Base-by-base conservation (phyloP, 2,797 vertebrate genomes). In the Myotis daubentonii region DNA sequence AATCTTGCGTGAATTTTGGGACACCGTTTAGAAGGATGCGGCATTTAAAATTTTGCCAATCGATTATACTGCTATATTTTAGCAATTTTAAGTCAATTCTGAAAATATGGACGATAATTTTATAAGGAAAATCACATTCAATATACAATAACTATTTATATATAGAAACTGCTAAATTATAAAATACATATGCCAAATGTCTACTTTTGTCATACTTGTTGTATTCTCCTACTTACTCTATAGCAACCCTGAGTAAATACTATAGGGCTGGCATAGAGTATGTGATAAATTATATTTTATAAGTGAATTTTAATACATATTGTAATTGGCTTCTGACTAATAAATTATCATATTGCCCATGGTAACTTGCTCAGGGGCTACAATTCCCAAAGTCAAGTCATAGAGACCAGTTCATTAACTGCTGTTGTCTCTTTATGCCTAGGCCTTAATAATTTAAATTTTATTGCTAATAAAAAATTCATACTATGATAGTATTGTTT, bases 41-140 rank as follows among this genome's bases (percentile, higher is more conserved):
- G 28, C 0, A 57, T 94, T 65, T 5, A 17, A 94, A 75, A 13
- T 47, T 72, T 62, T 78, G 30, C 57, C 28, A 87, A 72, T 87
- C 23, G 65, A 30, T 87, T 25, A 47, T 12, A 78, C 4, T 8
- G 2, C 1, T 82, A 23, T 71, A 44, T 57, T 95, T 85, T 84
- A 94, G 44, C 20, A 49, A n/a, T 94, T 95, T 38, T 76, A n/a
- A 93, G 97, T 97, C 23, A 86, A 22, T 33, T 12, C 20, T 96
- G 80, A 60, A 89, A 95, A 97, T 70, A 72, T 30, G 17, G 2
- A 75, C 81, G 94, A 89, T 36, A 71, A 78, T 72, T 47, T 53
- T 96, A 82, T 82, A 71, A 96, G 25, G 72, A 96, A 97, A 96
- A 85, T 17, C 72, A 1, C 47, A 8, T 92, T 81, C 44, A 82